A percentile compares a stretch with the other conserved stretches of the same genome.
Conservation (phyloP, 2,888 invertebrate species). For the Aspidiotus rigidus region DNA sequence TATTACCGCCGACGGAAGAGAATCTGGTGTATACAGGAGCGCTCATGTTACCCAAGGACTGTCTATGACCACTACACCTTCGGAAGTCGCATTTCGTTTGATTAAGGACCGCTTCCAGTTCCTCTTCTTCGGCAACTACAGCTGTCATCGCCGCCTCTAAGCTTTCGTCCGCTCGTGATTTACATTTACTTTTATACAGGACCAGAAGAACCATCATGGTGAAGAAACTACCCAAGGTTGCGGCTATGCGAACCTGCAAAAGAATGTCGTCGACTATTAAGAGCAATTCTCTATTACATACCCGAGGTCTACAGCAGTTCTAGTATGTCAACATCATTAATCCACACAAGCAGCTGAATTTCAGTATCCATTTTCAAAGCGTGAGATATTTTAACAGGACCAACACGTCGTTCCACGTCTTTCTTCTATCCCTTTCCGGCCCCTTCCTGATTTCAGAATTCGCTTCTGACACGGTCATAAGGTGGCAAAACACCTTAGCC, state of each 20-base stretch:
- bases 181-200: slow-evolving; percentile 74
- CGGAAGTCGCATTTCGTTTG: slow-evolving; percentile 36
- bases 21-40: slow-evolving; percentile 50
- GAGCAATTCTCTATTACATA: too few species aligned
- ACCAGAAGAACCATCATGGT: slow-evolving; percentile 83
- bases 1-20: slow-evolving; percentile 49
- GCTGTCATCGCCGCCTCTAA: slow-evolving; percentile 59
- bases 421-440: too few species aligned
- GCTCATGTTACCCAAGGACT: slow-evolving; percentile 60
- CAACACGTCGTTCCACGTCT: too few species aligned
- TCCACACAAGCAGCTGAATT: too few species aligned
- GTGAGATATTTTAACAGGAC: too few species aligned
- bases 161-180: slow-evolving; percentile 58
- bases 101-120: slow-evolving; percentile 36
- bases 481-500: too few species aligned
- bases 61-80: slow-evolving; percentile 46
- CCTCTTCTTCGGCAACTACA: slow-evolving; percentile 65
- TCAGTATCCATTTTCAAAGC: too few species aligned
- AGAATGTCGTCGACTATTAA: not conserved
- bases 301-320: too few species aligned
- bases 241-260: slow-evolving; percentile 63
- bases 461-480: too few species aligned
- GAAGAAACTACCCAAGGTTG: slow-evolving; percentile 83
- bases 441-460: too few species aligned
- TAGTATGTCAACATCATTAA: too few species aligned